Base-by-base conservation (phyloP, 2,113 vertebrate genomes). In the Macrotus californicus region DNA sequence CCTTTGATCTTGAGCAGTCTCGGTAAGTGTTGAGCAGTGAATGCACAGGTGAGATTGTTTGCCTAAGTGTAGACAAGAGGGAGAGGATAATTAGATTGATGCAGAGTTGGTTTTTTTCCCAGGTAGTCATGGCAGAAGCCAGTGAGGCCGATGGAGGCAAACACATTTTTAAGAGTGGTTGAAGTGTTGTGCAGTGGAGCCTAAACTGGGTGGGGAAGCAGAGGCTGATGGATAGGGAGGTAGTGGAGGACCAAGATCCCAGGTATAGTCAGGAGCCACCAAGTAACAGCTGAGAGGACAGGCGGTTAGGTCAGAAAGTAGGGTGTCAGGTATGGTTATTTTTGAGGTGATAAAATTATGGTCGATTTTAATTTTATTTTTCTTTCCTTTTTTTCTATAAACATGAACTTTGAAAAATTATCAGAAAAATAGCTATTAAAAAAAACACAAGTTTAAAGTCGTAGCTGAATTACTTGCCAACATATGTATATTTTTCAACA, bases 361-460 rank as follows among this genome's bases (percentile, higher is more conserved):
- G 41, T 70, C 72, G 41, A 69, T 80, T 70, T 73, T 89, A 41
- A 72, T 88, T 81, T 26, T 66, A 19, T 69, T 70, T 67, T 54
- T 66, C 64, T 82, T 93, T 80, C 70, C 39, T 52, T 61, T 81
- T 82, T 93, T 80, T 80, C 41, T 89, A 56, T 94, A 94, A 83
- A 94, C 31, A 93, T 56, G 61, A 69, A 79, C 72, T 87, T 80
- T 50, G 9, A 41, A 89, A 52, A 75, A 34, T 70, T 52, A 43
- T 94, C 22, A 36, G 85, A 46, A 81, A 93, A 87, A 81, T 46
- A 43, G 48, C 66, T 90, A 18, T 69, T 46, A 82, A 43, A 82
- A 82, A 70, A 88, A 46, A 43, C 19, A 14, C 9, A 56, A 19
- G 29, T 83, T 84, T 83, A 29, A 90, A 54, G 61, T 50, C 34